These are phyloP conservation scores for Helicoverpa armigera DNA, from an alignment of 1,140 invertebrate species.

Conservation along the genomic window DNA sequence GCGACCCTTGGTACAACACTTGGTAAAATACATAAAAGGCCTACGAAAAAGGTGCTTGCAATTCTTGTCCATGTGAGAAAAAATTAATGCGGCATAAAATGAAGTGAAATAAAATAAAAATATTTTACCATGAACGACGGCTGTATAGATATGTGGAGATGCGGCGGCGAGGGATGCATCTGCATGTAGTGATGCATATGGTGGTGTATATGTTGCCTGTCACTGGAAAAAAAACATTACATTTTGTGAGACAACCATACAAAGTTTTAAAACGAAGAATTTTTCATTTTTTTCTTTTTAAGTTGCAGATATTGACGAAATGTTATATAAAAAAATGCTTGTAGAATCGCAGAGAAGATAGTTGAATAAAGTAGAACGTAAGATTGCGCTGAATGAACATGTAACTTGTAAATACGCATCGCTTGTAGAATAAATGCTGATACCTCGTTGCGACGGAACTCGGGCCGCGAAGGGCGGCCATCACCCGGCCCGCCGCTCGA, in stretches of 20 bases:
- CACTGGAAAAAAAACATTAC: slow-evolving; percentile 59
- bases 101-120: neutral
- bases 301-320: neutral
- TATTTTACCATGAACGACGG: slow-evolving; percentile 74
- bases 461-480: slow-evolving; percentile 11
- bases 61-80: too few species aligned
- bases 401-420: neutral
- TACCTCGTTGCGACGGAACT: slow-evolving; percentile 26
- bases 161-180: slow-evolving; percentile 86
- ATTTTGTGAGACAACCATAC: slow-evolving; percentile 6
- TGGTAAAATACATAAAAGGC: too few species aligned
- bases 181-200: slow-evolving; percentile 86
- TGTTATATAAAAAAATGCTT: slow-evolving; percentile 10
- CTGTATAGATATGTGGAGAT: slow-evolving; percentile 87
- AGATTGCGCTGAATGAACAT: neutral
- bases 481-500: slow-evolving; percentile 23
- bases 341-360: slow-evolving; percentile 12
- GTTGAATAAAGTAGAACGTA: neutral
- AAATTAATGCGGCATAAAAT: neutral
- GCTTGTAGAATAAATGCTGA: slow-evolving; percentile 19
- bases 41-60: too few species aligned
- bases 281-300: neutral
- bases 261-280: neutral
- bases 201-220: slow-evolving; percentile 81
- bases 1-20: too few species aligned